Conservation (phyloP, 1,140 invertebrate genomes). For the Drepana arcuata region DNA sequence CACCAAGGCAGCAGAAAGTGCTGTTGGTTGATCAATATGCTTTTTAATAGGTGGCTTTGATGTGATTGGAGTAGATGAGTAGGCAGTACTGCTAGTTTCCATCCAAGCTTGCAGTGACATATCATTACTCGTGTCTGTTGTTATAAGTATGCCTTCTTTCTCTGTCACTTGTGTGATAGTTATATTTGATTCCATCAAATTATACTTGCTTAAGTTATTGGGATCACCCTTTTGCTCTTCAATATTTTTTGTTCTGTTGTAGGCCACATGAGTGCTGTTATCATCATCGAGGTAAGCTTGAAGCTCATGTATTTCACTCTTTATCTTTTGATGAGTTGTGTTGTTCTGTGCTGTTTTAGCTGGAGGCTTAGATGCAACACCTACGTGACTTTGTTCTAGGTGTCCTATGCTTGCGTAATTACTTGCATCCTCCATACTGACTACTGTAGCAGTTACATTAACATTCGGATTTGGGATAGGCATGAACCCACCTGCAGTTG, state of each 20-base stretch:
- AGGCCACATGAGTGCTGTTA: conserved; percentile 51
- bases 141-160: conserved; percentile 53
- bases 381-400: conserved; percentile 21
- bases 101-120: conserved; percentile 53
- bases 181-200: conserved; percentile 56
- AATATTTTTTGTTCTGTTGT: conserved; percentile 58
- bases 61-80: conserved; percentile 20
- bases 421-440: conserved; percentile 6
- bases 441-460: conserved; percentile 21
- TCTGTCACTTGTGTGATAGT: conserved; percentile 55
- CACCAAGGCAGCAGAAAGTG: conserved; percentile 39
- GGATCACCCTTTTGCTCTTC: conserved; percentile 50
- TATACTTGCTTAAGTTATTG: conserved; percentile 45
- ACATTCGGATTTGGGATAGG: conserved; percentile 75
- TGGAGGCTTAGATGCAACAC: conserved; percentile 25
- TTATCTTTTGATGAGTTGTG: conserved; percentile 45
- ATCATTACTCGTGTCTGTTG: conserved; percentile 57
- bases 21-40: conserved; percentile 45
- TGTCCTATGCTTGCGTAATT: conserved; percentile 24
- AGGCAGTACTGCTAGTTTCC: conserved; percentile 37
- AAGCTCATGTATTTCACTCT: conserved; percentile 58
- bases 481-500: conserved; percentile 78
- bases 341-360: conserved; percentile 28
- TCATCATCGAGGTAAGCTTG: conserved; percentile 47
- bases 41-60: conserved; percentile 38